A percentile compares a stretch with the other conserved stretches of the same genome.
These are phyloP conservation scores for Disparrhopalites patrizii DNA, from an alignment of 2,888 invertebrate species.

Conservation along the genomic window DNA sequence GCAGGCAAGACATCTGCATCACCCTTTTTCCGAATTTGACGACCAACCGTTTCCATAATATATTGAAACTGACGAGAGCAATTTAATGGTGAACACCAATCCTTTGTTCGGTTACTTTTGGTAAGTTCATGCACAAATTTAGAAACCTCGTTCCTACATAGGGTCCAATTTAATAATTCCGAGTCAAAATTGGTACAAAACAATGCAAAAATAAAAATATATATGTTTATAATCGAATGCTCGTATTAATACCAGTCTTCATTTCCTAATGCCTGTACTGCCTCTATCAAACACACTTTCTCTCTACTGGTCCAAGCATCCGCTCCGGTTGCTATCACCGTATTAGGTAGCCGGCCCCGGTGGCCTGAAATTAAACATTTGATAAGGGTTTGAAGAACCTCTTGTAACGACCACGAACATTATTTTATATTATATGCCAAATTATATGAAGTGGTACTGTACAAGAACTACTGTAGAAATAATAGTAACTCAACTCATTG, in stretches of 20 bases:
- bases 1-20: neutral
- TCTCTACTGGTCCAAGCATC: conserved; percentile 24
- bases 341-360: conserved; percentile 10
- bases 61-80: conserved; percentile 22
- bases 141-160: conserved; percentile 18
- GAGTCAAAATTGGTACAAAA: too few relatives aligned
- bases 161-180: too few relatives aligned
- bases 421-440: too few relatives aligned
- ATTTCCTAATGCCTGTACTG: conserved; percentile 9
- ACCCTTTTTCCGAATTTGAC: conserved; percentile 14
- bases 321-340: conserved; percentile 1
- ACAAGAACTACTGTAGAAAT: too few relatives aligned
- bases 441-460: too few relatives aligned
- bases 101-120: conserved; percentile 6
- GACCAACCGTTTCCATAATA: conserved; percentile 20
- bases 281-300: conserved; percentile 19
- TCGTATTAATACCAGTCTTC: conserved; percentile 18
- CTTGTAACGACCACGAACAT: too few relatives aligned
- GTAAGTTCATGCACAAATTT: conserved; percentile 17
- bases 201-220: neutral
- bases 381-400: too few relatives aligned
- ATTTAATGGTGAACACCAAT: conserved; percentile 17
- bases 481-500: too few relatives aligned
- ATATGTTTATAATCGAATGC: neutral
- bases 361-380: conserved; percentile 13